Base-by-base conservation (phyloP, 1,140 invertebrate species). In the Brachionus sp. region DNA sequence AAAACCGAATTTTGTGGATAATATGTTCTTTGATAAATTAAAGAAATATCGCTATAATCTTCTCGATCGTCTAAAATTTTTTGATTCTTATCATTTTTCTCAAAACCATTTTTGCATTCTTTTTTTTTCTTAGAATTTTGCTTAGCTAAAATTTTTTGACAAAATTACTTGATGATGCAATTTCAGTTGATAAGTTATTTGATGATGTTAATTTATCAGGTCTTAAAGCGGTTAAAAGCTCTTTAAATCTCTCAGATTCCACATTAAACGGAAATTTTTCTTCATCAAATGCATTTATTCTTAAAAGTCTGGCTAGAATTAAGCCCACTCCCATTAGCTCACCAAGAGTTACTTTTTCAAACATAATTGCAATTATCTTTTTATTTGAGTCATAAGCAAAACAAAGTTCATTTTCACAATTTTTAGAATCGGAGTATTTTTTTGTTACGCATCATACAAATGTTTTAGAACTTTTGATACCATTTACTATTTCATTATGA, bases 341-440 rank as follows among this genome's bases (percentile, higher is more conserved):
- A 0, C 33, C 35, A 6, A 70, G 16, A 39, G 33, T 70, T 12
- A 70, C 66, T 16, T 39, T 39, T 53, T 89, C 87, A 68, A 88
- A 85, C 85, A 90, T 88, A 1, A 90, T 85, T 7, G 89, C 89
- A 19, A 90, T 87, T 70, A 90, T 89, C 33, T 89, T 89, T 84
- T 90, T 89, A 12, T 86, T 85, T 39, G 90, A 84, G 33, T 89
- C 84, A 84, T 90, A 89, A 10, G 89, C 89, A 50, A 90, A 86
- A 82, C 87, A 88, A 12, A 90, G 85, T 85, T 90, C 90, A 77
- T 88, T 86, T 84, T 86, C 87, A 85, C 90, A 90, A 53, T 86
- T 86, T 33, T 88, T 86, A 7, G 90, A 90, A 5, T 88, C 86
- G 1, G 87, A 85, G 84, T 90, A 90, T 83, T 89, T 89, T 3